A percentile compares a stretch with the other conserved stretches of the same genome.
Conservation (phyloP, 2,888 invertebrate genomes). For the Leucozona laternaria region DNA sequence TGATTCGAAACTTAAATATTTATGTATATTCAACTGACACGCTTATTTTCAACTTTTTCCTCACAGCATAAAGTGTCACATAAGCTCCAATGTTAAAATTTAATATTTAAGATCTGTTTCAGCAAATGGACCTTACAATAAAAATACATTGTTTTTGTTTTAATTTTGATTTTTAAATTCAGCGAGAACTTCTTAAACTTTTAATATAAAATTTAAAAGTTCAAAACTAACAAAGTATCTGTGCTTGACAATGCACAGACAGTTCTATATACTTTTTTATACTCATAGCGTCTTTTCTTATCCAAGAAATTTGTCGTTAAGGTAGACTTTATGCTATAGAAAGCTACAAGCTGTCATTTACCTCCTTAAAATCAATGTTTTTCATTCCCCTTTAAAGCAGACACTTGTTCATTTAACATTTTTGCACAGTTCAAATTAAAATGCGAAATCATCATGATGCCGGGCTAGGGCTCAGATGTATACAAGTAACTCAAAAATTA, state of each 20-base stretch:
- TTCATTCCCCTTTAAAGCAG: neutral
- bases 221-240: neutral
- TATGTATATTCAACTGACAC: no score
- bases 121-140: no score
- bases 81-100: no score
- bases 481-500: conserved; percentile 3
- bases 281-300: neutral
- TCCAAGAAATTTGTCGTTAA: neutral
- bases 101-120: no score
- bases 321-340: neutral
- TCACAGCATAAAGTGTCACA: no score
- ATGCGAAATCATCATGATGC: neutral
- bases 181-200: neutral
- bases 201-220: neutral
- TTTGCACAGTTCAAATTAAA: neutral
- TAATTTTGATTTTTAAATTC: no score
- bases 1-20: no score
- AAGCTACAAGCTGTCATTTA: neutral
- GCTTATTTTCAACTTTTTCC: no score
- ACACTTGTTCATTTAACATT: neutral
- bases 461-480: neutral
- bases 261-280: no score
- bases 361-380: conserved; percentile 10
- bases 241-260: neutral
- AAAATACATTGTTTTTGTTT: no score